Conservation (phyloP, 1,140 invertebrate species). For the Trachymyrmex cornetzi region DNA sequence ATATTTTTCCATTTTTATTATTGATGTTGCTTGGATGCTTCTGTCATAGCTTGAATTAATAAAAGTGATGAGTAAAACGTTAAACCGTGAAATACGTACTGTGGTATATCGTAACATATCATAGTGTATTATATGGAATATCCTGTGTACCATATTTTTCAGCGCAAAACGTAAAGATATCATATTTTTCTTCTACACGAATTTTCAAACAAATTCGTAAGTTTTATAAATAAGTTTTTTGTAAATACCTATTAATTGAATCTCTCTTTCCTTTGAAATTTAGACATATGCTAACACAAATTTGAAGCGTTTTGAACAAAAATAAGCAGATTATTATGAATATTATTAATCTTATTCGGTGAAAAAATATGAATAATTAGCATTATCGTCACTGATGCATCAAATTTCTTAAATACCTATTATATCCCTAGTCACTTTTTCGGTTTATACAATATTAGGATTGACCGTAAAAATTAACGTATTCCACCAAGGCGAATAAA, state of each 20-base stretch:
- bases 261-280: background rate
- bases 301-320: background rate
- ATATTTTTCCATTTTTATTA: conserved; percentile 24
- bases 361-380: background rate
- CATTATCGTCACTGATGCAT: background rate
- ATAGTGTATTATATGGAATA: conserved; percentile 7
- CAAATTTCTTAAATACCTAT: conserved; percentile 34
- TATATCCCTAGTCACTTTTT: background rate
- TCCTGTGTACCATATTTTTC: background rate
- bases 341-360: background rate
- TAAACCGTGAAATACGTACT: background rate
- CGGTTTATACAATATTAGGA: background rate
- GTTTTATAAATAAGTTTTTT: background rate
- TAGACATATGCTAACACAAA: background rate
- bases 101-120: background rate
- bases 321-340: background rate
- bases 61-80: conserved; percentile 38
- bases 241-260: background rate
- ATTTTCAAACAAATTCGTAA: background rate
- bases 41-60: conserved; percentile 44
- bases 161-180: background rate
- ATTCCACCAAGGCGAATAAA: conserved; percentile 24
- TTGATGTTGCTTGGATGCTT: conserved; percentile 14
- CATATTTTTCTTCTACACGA: background rate
- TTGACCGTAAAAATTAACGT: conserved; percentile 38